Percentiles rank a stretch among this genome's conserved stretches.
Evolutionary conservation across 2,797 vertebrate species (phyloP).

Genomic region (Sternarchorhynchus goeldii): DNA sequence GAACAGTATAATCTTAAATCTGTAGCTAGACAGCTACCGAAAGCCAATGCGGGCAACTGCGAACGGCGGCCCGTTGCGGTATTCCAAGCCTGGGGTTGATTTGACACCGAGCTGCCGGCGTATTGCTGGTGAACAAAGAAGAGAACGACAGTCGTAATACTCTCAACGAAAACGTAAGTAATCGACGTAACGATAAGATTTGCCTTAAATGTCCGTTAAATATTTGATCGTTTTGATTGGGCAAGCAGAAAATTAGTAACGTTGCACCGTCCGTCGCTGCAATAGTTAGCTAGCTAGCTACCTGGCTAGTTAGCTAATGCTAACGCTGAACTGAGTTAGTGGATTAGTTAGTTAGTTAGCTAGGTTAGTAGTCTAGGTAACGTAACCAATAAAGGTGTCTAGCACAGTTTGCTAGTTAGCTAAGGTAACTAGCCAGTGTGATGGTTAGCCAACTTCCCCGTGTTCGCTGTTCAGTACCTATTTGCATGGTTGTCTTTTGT

Average conservation of each 20-base stretch:
- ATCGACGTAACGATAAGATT: background rate
- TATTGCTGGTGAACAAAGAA: constrained; percentile 40
- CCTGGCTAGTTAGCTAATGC: background rate
- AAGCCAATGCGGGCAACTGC: constrained; percentile 54
- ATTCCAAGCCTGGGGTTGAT: constrained; percentile 61
- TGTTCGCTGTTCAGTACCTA: too few species aligned
- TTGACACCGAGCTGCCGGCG: constrained; percentile 53
- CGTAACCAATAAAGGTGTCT: too few species aligned
- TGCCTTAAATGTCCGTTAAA: background rate
- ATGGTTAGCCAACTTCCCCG: background rate
- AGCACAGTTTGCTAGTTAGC: too few species aligned
- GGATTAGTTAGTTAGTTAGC: too few species aligned
- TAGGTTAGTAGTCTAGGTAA: too few species aligned
- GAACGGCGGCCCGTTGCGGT: constrained; percentile 65
- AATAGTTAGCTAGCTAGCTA: background rate
- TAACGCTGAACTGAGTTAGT: too few species aligned
- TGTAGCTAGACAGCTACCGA: constrained; percentile 11
- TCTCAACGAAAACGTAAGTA: background rate
- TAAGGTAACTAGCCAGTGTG: too few species aligned
- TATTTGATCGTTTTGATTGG: background rate
- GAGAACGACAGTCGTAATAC: background rate
- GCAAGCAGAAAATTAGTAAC: background rate
- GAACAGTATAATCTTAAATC: constrained; percentile 63
- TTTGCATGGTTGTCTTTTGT: background rate
- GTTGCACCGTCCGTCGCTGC: constrained; percentile 13